Conservation (phyloP, 2,888 invertebrate species). For the Clostera curtula region DNA sequence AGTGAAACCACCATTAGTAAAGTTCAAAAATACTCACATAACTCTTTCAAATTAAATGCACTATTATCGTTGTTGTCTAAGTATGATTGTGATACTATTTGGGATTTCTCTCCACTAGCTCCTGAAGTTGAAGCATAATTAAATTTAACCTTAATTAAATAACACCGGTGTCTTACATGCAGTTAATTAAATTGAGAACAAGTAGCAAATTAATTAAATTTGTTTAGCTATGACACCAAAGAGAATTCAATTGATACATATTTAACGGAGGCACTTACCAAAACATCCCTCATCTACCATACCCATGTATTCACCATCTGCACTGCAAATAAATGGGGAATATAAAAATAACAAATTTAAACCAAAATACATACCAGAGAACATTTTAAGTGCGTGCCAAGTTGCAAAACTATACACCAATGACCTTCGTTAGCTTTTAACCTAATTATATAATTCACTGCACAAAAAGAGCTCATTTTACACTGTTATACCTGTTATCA, state of each 20-base stretch:
- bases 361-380: slow-evolving; percentile 26
- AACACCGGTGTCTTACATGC: slow-evolving; percentile 10
- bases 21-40: slow-evolving; percentile 40
- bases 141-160: slow-evolving; percentile 35
- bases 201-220: slow-evolving; percentile 9
- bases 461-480: slow-evolving; percentile 18
- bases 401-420: slow-evolving; percentile 47
- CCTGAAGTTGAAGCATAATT: slow-evolving; percentile 54
- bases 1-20: neutral
- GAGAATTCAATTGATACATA: neutral
- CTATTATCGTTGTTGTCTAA: slow-evolving; percentile 69
- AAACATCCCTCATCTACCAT: slow-evolving; percentile 62
- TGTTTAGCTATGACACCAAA: neutral
- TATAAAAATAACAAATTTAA: slow-evolving; percentile 23
- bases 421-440: slow-evolving; percentile 58
- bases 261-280: slow-evolving; percentile 36
- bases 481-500: slow-evolving; percentile 73
- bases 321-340: slow-evolving; percentile 51
- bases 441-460: slow-evolving; percentile 54
- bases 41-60: slow-evolving; percentile 50
- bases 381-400: slow-evolving; percentile 45
- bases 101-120: slow-evolving; percentile 61
- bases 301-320: slow-evolving; percentile 60
- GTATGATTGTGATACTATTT: slow-evolving; percentile 71
- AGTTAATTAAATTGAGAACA: slow-evolving; percentile 33